phyloP scores from a whole-genome alignment of 1,140 invertebrate species.

The Drosophila arawakana region DNA sequence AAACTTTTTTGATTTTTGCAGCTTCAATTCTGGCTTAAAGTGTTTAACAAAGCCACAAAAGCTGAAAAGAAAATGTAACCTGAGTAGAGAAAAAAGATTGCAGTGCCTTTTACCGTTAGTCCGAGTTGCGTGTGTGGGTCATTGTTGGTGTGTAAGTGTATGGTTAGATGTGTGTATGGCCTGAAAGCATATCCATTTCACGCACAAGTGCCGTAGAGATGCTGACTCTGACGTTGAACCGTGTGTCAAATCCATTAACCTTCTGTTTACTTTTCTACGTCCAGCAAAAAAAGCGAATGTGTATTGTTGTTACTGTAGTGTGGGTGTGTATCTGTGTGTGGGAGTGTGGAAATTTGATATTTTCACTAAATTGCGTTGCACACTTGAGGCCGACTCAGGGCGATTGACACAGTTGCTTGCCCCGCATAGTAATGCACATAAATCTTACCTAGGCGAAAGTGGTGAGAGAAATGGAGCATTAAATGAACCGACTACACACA shows the following conservation, averaged over 20 bases:
- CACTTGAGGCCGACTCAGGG: conserved; percentile 69
- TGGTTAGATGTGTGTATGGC: conserved; percentile 59
- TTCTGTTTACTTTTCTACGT: conserved; percentile 84
- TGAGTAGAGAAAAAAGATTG: conserved; percentile 12
- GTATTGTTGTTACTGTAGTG: conserved; percentile 11
- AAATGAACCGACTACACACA: conserved; percentile 61
- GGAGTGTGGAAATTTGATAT: conserved; percentile 75
- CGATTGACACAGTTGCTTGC: conserved; percentile 41
- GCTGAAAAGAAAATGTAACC: conserved; percentile 28
- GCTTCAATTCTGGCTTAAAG: conserved; percentile 17
- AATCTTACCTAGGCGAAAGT: conserved; percentile 71
- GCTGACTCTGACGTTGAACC: conserved; percentile 56
- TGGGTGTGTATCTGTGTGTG: conserved; percentile 47
- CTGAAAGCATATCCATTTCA: conserved; percentile 82
- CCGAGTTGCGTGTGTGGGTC: conserved; percentile 3
- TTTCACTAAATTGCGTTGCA: conserved; percentile 81
- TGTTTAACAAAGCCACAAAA: conserved; percentile 8
- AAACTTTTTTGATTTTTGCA: neutral
- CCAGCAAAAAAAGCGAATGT: conserved; percentile 61
- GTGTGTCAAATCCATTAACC: conserved; percentile 84
- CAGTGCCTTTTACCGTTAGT: conserved; percentile 42
- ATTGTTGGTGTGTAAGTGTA: conserved; percentile 4
- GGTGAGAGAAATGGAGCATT: conserved; percentile 67
- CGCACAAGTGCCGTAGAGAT: conserved; percentile 70
- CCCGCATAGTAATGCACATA: conserved; percentile 46